Base-by-base conservation (phyloP, 2,113 vertebrate species). In the Bubalus kerabau region DNA sequence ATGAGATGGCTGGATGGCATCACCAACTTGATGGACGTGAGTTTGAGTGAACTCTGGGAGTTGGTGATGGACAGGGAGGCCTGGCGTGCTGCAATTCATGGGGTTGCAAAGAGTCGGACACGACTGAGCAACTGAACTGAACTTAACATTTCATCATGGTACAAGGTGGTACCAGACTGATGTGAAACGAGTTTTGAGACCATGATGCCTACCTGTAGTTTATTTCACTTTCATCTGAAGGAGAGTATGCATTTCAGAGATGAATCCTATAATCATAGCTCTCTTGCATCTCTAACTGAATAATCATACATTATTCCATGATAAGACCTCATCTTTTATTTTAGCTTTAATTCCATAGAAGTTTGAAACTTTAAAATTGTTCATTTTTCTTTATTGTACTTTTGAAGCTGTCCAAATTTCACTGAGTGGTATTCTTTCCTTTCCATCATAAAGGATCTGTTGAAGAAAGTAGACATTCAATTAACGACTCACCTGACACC, bases 401-500 rank as follows among this genome's bases (percentile, higher is more conserved):
- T 59, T 95, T 86, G 26, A 40, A 95, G 13, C 23, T 88, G 62
- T 90, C 32, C 50, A 74, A 17, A 90, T 67, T 90, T 88, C 26
- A 80, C 21, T 96, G 50, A 64, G 8, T 82, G 36, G 2, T 84
- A 88, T 87, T 92, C 50, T 46, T 97, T 91, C 43, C 6, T 93
- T 95, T 85, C 87, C 16, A 90, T 93, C 67, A 86, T 81, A 88
- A 95, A 87, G 36, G 94, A 97, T 62, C 40, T 13, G 4, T 64
- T 90, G 80, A 95, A 94, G 59, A 92, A 85, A 96, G 48, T 28
- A 94, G 90, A 86, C 36, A 97, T 94, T 50, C 54, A 98, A 96
- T 98, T 98, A 98, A 57, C 50, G 14, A 82, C 64, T 95, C 67
- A 71, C 74, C 54, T 97, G 87, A 87, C 81, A 97, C 76, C 59